These are phyloP conservation scores for Theonella swinhoei DNA, from an alignment of 37 sponge, comb jelly and placozoan species.

Conservation along the genomic window DNA sequence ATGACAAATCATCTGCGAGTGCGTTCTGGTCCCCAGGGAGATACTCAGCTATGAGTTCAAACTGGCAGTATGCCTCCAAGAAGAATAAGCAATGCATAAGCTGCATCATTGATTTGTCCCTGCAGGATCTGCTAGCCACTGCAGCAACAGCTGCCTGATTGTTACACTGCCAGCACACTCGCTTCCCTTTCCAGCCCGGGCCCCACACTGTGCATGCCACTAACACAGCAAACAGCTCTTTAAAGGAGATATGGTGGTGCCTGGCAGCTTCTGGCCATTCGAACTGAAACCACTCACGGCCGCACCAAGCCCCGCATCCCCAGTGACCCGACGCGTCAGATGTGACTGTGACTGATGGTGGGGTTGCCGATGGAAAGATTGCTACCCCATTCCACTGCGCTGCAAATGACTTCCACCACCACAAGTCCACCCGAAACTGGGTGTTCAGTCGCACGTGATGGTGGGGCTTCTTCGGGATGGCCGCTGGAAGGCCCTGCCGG, in stretches of 20 bases:
- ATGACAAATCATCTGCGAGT: conserved; percentile 42
- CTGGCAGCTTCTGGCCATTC: conserved; percentile 14
- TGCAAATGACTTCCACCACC: conserved; percentile 37
- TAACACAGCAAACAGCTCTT: conserved; percentile 42
- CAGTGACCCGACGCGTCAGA: conserved; percentile 42
- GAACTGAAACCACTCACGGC: conserved; percentile 44
- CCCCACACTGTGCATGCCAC: conserved; percentile 49
- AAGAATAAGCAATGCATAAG: conserved; percentile 40
- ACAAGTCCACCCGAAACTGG: conserved; percentile 14
- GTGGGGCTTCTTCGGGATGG: neutral
- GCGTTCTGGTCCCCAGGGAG: conserved; percentile 16
- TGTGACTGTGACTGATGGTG: neutral
- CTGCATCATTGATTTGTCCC: conserved; percentile 33
- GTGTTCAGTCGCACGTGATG: conserved; percentile 28
- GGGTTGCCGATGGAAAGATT: neutral
- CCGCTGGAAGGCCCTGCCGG: conserved; percentile 25
- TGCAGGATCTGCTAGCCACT: conserved; percentile 6
- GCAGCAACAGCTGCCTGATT: conserved; percentile 46
- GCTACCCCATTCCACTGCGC: conserved; percentile 24
- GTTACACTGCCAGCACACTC: conserved; percentile 25
- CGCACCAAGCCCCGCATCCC: conserved; percentile 37
- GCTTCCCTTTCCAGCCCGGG: conserved; percentile 10
- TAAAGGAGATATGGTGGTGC: conserved; percentile 9
- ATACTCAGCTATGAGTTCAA: neutral
- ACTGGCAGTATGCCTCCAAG: conserved; percentile 23